phyloP scores from a whole-genome alignment of 2,113 vertebrate genomes.

The Pangasianodon hypophthalmus region DNA sequence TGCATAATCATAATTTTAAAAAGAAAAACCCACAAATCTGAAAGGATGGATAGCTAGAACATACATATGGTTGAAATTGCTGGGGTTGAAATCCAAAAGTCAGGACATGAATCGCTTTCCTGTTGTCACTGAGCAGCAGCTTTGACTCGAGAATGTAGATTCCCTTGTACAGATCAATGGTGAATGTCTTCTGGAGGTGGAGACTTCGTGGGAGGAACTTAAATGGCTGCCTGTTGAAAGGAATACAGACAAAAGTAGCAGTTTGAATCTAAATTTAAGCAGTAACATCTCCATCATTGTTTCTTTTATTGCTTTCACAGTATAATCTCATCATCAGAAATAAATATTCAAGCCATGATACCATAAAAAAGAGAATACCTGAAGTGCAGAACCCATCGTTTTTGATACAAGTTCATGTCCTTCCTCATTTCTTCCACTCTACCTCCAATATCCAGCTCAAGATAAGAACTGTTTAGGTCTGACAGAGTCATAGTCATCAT shows the following conservation, averaged over 20 bases:
- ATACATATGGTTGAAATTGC: constrained; percentile 73
- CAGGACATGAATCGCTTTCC: constrained; percentile 78
- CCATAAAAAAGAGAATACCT: constrained; percentile 64
- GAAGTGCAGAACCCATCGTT: constrained; percentile 74
- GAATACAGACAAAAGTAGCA: neutral
- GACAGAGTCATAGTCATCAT: constrained; percentile 66
- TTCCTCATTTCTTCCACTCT: constrained; percentile 77
- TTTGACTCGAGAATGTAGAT: constrained; percentile 81
- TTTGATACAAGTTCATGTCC: constrained; percentile 75
- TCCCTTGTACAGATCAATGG: constrained; percentile 70
- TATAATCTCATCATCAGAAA: neutral
- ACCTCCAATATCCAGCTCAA: constrained; percentile 75
- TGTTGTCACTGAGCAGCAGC: constrained; percentile 67
- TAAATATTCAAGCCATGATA: neutral
- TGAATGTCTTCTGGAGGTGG: constrained; percentile 81
- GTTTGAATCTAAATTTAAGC: neutral
- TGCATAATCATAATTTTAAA: neutral
- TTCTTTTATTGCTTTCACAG: neutral
- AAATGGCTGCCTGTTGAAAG: constrained; percentile 79
- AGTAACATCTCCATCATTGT: neutral
- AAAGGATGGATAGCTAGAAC: constrained; percentile 53
- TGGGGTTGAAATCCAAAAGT: constrained; percentile 76
- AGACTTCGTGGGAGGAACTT: constrained; percentile 73
- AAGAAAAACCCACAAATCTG: neutral
- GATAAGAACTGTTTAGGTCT: constrained; percentile 58